A percentile compares a stretch with the other conserved stretches of the same genome.
Conservation (phyloP, 2,797 vertebrate species). For the Glyptemys insculpta region DNA sequence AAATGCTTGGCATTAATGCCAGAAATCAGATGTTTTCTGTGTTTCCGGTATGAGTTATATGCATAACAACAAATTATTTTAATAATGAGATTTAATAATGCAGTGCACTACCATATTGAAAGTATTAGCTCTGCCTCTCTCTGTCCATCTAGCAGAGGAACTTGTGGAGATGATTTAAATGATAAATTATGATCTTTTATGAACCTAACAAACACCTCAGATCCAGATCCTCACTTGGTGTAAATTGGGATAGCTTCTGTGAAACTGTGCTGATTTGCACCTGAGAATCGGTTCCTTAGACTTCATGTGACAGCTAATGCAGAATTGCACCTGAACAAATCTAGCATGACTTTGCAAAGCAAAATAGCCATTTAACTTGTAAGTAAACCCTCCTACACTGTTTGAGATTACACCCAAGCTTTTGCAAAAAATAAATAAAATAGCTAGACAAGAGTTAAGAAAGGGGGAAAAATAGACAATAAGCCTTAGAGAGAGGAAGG, state of each 20-base stretch:
- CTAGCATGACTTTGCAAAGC: neutral
- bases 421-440: neutral
- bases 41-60: neutral
- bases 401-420: neutral
- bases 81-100: neutral
- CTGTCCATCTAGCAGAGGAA: neutral
- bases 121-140: neutral
- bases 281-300: rapidly evolving
- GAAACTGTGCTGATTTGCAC: too few species aligned
- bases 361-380: rapidly evolving
- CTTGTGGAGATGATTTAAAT: neutral
- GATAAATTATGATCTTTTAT: neutral
- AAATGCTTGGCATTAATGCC: neutral
- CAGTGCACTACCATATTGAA: neutral
- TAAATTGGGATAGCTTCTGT: neutral
- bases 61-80: neutral
- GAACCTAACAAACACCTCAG: neutral
- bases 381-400: neutral
- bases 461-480: rapidly evolving
- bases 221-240: neutral
- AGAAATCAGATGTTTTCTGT: neutral
- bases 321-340: rapidly evolving
- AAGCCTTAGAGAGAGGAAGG: rapidly evolving
- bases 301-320: neutral
- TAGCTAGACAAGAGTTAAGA: neutral